phyloP scores from a whole-genome alignment of 1,140 invertebrate genomes.

The Plodia interpunctella region DNA sequence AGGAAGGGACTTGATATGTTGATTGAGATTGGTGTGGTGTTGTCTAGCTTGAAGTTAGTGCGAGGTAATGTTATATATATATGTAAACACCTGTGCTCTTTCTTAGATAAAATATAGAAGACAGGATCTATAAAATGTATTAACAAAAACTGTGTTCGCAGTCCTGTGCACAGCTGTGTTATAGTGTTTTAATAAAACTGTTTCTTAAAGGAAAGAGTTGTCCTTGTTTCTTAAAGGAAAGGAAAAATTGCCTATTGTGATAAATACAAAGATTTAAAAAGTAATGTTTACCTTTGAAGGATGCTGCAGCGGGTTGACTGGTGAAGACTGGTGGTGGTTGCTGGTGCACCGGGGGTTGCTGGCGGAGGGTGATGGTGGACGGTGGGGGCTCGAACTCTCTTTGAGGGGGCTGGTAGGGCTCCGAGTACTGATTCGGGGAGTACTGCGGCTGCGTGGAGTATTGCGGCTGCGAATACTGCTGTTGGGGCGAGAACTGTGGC shows the following conservation, averaged over 20 bases:
- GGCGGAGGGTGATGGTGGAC: constrained; percentile 83
- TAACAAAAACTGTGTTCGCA: background rate
- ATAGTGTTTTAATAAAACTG: too few relatives aligned
- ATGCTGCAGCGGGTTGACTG: constrained; percentile 83
- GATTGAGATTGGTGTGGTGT: background rate
- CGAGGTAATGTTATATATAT: background rate
- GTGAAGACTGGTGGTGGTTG: constrained; percentile 80
- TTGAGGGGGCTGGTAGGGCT: constrained; percentile 58
- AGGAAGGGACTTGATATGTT: background rate
- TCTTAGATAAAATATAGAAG: background rate
- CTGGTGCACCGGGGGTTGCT: constrained; percentile 84
- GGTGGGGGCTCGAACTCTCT: constrained; percentile 79
- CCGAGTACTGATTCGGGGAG: constrained; percentile 32
- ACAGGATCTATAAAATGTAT: background rate
- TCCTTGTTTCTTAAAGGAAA: too few relatives aligned
- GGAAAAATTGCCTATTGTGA: too few relatives aligned
- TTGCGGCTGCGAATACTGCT: constrained; percentile 48
- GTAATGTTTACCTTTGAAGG: constrained; percentile 77
- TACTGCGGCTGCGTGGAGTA: constrained; percentile 51
- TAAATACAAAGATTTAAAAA: too few relatives aligned
- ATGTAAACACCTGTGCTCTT: background rate
- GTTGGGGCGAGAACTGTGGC: constrained; percentile 44
- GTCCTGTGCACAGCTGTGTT: too few relatives aligned
- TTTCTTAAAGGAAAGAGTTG: too few relatives aligned
- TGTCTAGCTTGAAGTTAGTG: background rate